These are phyloP conservation scores for Hylaea fasciaria DNA, from an alignment of 2,888 invertebrate species.

Conservation along the genomic window DNA sequence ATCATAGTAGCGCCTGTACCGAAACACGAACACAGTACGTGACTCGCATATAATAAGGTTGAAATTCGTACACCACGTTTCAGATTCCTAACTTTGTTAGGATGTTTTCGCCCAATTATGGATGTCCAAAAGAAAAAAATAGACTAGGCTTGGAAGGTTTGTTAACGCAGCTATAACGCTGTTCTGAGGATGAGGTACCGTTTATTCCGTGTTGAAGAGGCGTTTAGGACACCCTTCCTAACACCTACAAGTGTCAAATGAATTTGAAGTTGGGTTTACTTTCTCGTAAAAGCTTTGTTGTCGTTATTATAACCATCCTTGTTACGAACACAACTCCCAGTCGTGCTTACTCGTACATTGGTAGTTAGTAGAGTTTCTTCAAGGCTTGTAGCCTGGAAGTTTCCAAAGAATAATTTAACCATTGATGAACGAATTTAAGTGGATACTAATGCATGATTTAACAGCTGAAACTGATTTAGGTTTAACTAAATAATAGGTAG, in stretches of 20 bases:
- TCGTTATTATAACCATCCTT: no score
- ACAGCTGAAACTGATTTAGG: no score
- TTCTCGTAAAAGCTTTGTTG: no score
- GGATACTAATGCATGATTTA: no score
- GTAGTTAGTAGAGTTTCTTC: no score
- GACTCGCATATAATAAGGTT: constrained; percentile 58
- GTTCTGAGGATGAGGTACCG: neutral
- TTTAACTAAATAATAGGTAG: no score
- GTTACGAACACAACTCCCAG: no score
- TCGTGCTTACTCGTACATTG: no score
- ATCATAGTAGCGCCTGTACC: constrained; percentile 45
- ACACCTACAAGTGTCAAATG: neutral
- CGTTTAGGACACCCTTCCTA: neutral
- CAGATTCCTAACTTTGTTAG: constrained; percentile 62
- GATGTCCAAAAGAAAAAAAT: constrained; percentile 49
- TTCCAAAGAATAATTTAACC: no score
- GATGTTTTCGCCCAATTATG: constrained; percentile 63
- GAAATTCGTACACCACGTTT: constrained; percentile 56
- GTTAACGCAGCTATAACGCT: constrained; percentile 19
- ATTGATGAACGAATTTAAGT: no score
- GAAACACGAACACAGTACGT: constrained; percentile 55
- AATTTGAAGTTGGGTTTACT: no score
- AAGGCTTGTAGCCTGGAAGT: no score
- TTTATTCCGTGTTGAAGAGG: neutral
- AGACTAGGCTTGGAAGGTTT: constrained; percentile 3